Conservation (phyloP, 2,888 invertebrate species). For the Mactromeris polynyma region DNA sequence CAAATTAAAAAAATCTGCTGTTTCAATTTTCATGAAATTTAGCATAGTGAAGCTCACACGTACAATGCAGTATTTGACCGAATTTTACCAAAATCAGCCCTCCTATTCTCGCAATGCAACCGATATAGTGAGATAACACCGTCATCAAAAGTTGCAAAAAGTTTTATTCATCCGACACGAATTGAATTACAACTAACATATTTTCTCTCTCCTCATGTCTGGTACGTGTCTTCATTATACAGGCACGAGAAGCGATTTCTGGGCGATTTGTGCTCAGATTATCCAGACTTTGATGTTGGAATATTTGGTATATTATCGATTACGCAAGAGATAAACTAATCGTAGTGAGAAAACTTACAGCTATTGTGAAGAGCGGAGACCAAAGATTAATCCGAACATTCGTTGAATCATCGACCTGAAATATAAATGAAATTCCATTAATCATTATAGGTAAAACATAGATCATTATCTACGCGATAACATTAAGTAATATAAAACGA, state of each 20-base stretch:
- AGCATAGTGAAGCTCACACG: too few species aligned
- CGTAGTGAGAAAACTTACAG: not conserved
- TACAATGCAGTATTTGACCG: too few species aligned
- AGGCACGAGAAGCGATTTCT: not conserved
- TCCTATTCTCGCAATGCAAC: too few species aligned
- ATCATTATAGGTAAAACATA: slow-evolving; percentile 4
- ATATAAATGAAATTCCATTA: not conserved
- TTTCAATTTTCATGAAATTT: too few species aligned
- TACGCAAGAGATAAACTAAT: not conserved
- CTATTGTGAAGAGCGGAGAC: not conserved
- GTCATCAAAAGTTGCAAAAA: too few species aligned
- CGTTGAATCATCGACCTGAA: slow-evolving; percentile 14
- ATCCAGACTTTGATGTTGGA: not conserved
- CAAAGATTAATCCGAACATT: not conserved
- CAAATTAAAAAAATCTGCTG: too few species aligned
- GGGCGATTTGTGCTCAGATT: not conserved
- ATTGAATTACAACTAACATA: not conserved
- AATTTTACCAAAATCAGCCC: too few species aligned
- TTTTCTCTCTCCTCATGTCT: not conserved
- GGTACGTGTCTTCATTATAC: not conserved
- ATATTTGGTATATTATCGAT: not conserved
- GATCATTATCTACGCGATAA: slow-evolving; percentile 27
- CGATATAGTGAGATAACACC: too few species aligned
- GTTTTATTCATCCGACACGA: too few species aligned
- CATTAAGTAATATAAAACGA: slow-evolving; percentile 37